Evolutionary conservation across 2,888 invertebrate genomes (phyloP).

Genomic region (Archips crataeganus): DNA sequence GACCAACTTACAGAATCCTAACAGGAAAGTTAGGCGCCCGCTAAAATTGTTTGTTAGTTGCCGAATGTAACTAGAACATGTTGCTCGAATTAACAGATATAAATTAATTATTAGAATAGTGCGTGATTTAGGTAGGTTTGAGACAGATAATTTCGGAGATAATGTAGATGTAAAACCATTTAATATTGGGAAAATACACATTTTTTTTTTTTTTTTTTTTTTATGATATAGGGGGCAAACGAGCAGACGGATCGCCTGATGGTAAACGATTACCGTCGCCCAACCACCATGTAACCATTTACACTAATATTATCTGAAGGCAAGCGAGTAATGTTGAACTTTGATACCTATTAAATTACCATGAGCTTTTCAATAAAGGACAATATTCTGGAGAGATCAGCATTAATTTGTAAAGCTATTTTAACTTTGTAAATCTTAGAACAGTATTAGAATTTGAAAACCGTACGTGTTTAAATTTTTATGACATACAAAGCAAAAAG

Average conservation of each 20-base stretch:
- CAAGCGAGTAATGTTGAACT: neutral
- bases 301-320: too few relatives aligned
- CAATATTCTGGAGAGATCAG: neutral
- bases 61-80: slow-evolving; percentile 1
- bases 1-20: slow-evolving; percentile 29
- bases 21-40: slow-evolving; percentile 9
- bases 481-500: too few relatives aligned
- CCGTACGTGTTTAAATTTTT: too few relatives aligned
- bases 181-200: too few relatives aligned
- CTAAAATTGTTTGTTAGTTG: slow-evolving; percentile 21
- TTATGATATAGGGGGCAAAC: too few relatives aligned
- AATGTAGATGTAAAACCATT: neutral
- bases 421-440: too few relatives aligned
- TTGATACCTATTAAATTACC: neutral
- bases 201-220: too few relatives aligned
- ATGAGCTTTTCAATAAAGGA: neutral
- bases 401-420: neutral
- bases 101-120: neutral
- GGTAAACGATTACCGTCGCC: too few relatives aligned
- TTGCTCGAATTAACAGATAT: slow-evolving; percentile 8
- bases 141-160: neutral
- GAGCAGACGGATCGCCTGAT: too few relatives aligned
- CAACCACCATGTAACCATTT: too few relatives aligned
- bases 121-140: neutral
- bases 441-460: too few relatives aligned